Evolutionary conservation across 1,140 invertebrate species (phyloP).

Genomic region (Aricia agestis): DNA sequence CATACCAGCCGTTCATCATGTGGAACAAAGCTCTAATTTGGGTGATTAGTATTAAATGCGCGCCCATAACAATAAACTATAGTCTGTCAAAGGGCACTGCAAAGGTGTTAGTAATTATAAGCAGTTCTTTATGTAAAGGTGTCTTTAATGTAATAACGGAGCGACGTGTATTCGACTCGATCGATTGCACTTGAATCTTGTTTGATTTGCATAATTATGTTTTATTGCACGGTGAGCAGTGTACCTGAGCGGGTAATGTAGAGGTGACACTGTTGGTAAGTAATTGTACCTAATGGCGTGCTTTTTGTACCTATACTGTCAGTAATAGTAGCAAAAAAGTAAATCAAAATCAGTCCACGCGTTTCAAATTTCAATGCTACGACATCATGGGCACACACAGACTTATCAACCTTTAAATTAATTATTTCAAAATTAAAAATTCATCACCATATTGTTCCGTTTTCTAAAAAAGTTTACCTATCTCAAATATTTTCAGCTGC

Average conservation of each 20-base stretch:
- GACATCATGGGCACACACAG: too few species aligned
- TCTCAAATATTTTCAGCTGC: too few species aligned
- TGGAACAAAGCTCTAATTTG: not conserved
- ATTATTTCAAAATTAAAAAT: too few species aligned
- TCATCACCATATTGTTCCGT: too few species aligned
- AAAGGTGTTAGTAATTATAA: conserved; percentile 12
- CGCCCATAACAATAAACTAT: conserved; percentile 8
- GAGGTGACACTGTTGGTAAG: not conserved
- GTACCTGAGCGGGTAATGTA: not conserved
- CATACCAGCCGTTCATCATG: not conserved
- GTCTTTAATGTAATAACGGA: conserved; percentile 2
- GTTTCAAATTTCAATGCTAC: too few species aligned
- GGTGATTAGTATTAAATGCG: not conserved
- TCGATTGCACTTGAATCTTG: conserved; percentile 14
- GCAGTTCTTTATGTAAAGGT: conserved; percentile 12
- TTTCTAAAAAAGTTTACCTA: too few species aligned
- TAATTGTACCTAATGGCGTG: too few species aligned
- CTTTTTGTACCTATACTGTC: too few species aligned
- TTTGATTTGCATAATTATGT: conserved; percentile 16
- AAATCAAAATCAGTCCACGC: too few species aligned
- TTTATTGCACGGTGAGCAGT: not conserved
- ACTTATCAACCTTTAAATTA: too few species aligned
- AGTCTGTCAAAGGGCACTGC: conserved; percentile 10
- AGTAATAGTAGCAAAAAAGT: too few species aligned
- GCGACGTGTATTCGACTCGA: not conserved